Base-by-base conservation (phyloP, 1,140 invertebrate genomes). In the Bombus picipes region DNA sequence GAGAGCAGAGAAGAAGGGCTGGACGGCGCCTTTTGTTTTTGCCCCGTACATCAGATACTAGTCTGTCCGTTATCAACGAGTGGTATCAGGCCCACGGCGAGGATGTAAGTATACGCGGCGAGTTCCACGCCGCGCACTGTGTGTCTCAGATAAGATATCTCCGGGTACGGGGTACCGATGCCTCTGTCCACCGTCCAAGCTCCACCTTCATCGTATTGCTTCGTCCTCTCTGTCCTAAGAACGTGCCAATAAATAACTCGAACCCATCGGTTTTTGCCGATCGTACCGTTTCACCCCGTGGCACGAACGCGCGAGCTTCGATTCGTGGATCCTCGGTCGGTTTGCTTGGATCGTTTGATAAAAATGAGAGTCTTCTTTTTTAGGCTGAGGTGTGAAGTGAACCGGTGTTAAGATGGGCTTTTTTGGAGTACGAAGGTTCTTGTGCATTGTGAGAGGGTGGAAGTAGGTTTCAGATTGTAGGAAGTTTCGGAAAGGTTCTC, bases 101-200 rank as follows among this genome's bases (percentile, higher is more conserved):
- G 87, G 90, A 82, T 87, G 85, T 84, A 88, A 85, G 93, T 92
- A 92, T 93, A 94, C 91, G 90, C 86, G 89, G 87, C 86, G 91
- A 83, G 90, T 89, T 86, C 70, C 81, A 76, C 77, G 79, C 87
- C 87, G 87, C 91, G 87, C 89, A 81, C 88, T 90, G 83, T 92
- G 91, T 90, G 92, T 92, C 90, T 91, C 82, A 93, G 94, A 95
- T 95, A 94, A 94, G 93, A 92, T 94, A 94, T 94, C 93, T 94
- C 86, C 86, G 80, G 89, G 91, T 92, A 89, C 90, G 83, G 91
- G 92, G 83, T 47, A 94, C 91, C 91, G 89, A 94, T 93, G 92
- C 92, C 92, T 91, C 90, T 92, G 89, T 88, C 90, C 87, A 92
- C 88, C 82, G 65, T 71, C 74, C 28, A 34, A 28, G 43, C 47